phyloP scores from a whole-genome alignment of 2,797 vertebrate genomes.

The Lagodon rhomboides region DNA sequence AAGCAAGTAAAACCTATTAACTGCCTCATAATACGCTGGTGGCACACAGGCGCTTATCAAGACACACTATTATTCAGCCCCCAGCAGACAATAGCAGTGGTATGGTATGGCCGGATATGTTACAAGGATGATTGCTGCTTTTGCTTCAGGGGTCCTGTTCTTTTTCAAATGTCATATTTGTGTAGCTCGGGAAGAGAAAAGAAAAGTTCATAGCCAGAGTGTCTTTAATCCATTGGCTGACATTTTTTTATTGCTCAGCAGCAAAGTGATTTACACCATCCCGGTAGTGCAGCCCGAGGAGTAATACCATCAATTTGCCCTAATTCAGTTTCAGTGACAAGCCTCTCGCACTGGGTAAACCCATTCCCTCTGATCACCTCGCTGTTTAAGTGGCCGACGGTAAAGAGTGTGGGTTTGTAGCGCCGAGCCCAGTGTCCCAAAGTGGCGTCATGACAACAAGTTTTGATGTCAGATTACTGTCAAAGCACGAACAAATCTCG shows the following conservation, averaged over 20 bases:
- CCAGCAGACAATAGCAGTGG: constrained; percentile 50
- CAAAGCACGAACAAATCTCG: background rate
- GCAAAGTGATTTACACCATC: constrained; percentile 81
- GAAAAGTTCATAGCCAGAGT: constrained; percentile 71
- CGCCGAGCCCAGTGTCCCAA: constrained; percentile 23
- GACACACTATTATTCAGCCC: constrained; percentile 61
- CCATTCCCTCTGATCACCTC: constrained; percentile 64
- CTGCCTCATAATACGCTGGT: constrained; percentile 60
- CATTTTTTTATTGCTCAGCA: constrained; percentile 81
- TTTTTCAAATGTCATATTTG: constrained; percentile 79
- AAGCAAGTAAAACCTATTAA: constrained; percentile 75
- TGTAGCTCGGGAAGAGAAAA: constrained; percentile 56
- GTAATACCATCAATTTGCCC: constrained; percentile 79
- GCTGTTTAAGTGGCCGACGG: constrained; percentile 44
- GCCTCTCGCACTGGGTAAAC: constrained; percentile 65
- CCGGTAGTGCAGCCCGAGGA: constrained; percentile 67
- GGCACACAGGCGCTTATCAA: constrained; percentile 65
- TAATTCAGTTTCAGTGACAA: constrained; percentile 82
- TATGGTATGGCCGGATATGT: constrained; percentile 51
- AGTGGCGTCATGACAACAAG: background rate
- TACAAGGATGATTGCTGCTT: constrained; percentile 67
- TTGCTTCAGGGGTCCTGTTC: constrained; percentile 69
- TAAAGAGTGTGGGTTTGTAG: constrained; percentile 26
- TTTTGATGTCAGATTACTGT: constrained; percentile 28
- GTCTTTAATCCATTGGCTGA: constrained; percentile 80